These are phyloP conservation scores for Nyctibius grandis DNA, from an alignment of 2,797 vertebrate species.

Conservation along the genomic window DNA sequence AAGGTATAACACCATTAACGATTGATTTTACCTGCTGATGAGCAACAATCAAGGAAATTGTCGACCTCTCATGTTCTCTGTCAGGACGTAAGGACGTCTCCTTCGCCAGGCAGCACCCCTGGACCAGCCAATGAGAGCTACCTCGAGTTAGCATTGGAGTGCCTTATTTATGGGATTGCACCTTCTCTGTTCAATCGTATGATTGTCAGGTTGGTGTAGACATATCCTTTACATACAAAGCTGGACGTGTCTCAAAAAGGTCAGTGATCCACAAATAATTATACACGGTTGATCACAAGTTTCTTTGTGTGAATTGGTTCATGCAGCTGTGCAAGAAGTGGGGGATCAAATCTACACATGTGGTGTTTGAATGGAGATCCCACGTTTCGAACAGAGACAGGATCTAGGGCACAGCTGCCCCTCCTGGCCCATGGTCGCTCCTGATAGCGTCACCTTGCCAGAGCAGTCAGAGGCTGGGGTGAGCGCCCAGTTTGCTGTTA, in stretches of 20 bases:
- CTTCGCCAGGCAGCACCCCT: background rate
- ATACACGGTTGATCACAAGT: background rate
- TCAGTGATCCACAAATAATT: background rate
- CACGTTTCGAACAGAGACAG: background rate
- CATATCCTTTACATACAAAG: background rate
- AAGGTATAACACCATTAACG: background rate
- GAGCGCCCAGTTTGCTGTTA: background rate
- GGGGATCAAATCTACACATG: too few species aligned
- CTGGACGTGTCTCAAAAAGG: background rate
- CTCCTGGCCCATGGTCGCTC: background rate
- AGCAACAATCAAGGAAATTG: background rate
- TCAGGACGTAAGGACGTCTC: background rate
- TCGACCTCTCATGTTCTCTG: background rate
- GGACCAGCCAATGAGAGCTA: background rate
- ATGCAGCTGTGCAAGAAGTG: background rate
- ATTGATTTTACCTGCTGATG: background rate
- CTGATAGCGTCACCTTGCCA: background rate
- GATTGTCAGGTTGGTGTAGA: background rate
- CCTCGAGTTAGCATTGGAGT: too few species aligned
- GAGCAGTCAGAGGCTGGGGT: background rate
- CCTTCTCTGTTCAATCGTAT: background rate
- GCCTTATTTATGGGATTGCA: background rate
- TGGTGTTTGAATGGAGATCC: too few species aligned
- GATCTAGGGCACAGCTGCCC: background rate
- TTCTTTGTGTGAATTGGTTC: background rate